A percentile compares a stretch with the other conserved stretches of the same genome.
These are phyloP conservation scores for Baronia brevicornis DNA, from an alignment of 2,888 invertebrate species.

Conservation along the genomic window DNA sequence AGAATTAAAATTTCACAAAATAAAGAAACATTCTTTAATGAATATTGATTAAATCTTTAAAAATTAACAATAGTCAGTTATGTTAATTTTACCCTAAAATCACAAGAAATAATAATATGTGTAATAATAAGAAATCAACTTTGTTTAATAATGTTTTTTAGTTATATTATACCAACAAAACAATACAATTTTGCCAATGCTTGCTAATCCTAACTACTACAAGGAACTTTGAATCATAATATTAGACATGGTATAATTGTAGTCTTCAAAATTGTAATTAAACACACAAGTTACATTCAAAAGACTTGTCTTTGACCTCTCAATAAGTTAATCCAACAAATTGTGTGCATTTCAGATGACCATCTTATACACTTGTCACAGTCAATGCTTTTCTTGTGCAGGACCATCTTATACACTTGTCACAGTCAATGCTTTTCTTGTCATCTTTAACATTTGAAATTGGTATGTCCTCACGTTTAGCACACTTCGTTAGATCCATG, in stretches of 20 bases:
- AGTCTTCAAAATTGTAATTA: constrained; percentile 9
- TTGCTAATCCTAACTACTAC: constrained; percentile 14
- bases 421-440: no score
- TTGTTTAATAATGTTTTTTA: no score
- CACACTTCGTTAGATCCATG: no score
- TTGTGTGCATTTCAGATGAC: constrained; percentile 23
- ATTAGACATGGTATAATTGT: constrained; percentile 11
- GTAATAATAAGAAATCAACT: no score
- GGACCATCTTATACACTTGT: constrained; percentile 16
- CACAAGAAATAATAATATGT: constrained; percentile 7
- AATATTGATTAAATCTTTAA: constrained; percentile 5
- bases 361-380: constrained; percentile 18
- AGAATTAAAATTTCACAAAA: no score
- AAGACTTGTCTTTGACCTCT: constrained; percentile 18
- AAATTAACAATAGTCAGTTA: constrained; percentile 9
- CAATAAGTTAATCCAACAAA: constrained; percentile 18
- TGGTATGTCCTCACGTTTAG: no score
- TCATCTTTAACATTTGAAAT: no score
- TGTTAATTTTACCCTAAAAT: constrained; percentile 14
- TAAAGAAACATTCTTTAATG: no score
- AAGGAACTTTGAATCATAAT: constrained; percentile 14
- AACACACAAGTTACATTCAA: constrained; percentile 17
- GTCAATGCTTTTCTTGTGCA: no score
- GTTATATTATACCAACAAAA: no score
- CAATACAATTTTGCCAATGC: constrained; percentile 14